Evolutionary conservation across 1,140 invertebrate genomes (phyloP).

Genomic region (Eufriesea mexicana): DNA sequence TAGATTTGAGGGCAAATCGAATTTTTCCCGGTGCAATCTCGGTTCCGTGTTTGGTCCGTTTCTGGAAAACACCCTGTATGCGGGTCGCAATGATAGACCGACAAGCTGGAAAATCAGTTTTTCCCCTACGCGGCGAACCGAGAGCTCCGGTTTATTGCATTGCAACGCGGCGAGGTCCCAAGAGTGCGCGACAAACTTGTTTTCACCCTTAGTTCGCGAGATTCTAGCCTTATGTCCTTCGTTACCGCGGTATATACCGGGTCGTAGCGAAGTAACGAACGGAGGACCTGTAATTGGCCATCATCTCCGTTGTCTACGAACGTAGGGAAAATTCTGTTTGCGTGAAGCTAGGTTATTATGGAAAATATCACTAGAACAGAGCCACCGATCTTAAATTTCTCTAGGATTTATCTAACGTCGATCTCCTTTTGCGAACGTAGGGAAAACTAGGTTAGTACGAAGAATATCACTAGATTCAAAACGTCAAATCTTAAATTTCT

Average conservation of each 20-base stretch:
- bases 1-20: neutral
- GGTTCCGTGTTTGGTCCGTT: neutral
- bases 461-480: no score
- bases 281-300: neutral
- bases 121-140: neutral
- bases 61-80: neutral
- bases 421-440: no score
- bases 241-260: neutral
- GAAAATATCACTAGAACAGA: no score
- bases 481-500: no score
- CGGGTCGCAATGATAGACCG: neutral
- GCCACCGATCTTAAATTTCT: no score
- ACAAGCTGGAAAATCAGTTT: conserved; percentile 28
- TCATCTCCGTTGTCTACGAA: no score
- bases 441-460: no score
- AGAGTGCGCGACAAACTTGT: conserved; percentile 23
- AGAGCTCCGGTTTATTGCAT: conserved; percentile 25
- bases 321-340: no score
- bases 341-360: no score
- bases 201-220: conserved; percentile 5
- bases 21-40: neutral
- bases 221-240: conserved; percentile 4
- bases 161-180: neutral
- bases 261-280: neutral
- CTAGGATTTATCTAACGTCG: no score